Evolutionary conservation across 2,888 invertebrate species (phyloP).

Genomic region (Caenorhabditis plicata): DNA sequence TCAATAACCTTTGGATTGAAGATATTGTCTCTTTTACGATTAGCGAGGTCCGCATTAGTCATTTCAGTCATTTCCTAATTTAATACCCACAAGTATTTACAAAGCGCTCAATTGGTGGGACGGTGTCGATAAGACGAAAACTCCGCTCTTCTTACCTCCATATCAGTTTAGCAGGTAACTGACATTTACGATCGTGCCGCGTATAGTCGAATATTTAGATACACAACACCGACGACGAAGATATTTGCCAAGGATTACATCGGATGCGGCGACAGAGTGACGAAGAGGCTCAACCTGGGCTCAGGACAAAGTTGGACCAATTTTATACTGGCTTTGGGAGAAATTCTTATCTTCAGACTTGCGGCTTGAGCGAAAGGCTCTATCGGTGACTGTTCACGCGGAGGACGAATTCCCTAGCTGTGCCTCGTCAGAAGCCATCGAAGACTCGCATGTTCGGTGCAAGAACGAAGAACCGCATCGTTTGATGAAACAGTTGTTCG

Average conservation of each 20-base stretch:
- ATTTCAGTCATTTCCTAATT: too few species aligned
- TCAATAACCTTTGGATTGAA: slow-evolving; percentile 19
- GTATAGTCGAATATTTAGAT: too few species aligned
- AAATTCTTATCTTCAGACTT: too few species aligned
- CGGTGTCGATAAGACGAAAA: slow-evolving; percentile 17
- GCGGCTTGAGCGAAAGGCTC: slow-evolving; percentile 57
- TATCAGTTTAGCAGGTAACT: slow-evolving; percentile 60
- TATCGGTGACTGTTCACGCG: slow-evolving; percentile 55
- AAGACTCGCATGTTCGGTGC: slow-evolving; percentile 52
- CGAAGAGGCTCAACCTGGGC: too few species aligned
- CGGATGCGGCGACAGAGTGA: too few species aligned
- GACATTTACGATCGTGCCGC: too few species aligned
- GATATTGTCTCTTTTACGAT: slow-evolving; percentile 4
- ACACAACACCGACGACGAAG: slow-evolving; percentile 53
- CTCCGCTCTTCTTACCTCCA: slow-evolving; percentile 58
- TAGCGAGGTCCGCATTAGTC: not conserved
- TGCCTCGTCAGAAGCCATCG: slow-evolving; percentile 50
- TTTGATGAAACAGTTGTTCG: slow-evolving; percentile 73
- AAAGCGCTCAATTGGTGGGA: too few species aligned
- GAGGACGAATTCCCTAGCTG: slow-evolving; percentile 54
- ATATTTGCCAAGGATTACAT: slow-evolving; percentile 49
- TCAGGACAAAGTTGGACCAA: slow-evolving; percentile 53
- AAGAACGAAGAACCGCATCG: slow-evolving; percentile 57
- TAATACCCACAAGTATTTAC: too few species aligned
- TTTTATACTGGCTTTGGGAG: not conserved